Evolutionary conservation across 2,797 vertebrate species (phyloP), one percentile per base, ranked within the genome.

Genomic region (Myripristis murdjan): DNA sequence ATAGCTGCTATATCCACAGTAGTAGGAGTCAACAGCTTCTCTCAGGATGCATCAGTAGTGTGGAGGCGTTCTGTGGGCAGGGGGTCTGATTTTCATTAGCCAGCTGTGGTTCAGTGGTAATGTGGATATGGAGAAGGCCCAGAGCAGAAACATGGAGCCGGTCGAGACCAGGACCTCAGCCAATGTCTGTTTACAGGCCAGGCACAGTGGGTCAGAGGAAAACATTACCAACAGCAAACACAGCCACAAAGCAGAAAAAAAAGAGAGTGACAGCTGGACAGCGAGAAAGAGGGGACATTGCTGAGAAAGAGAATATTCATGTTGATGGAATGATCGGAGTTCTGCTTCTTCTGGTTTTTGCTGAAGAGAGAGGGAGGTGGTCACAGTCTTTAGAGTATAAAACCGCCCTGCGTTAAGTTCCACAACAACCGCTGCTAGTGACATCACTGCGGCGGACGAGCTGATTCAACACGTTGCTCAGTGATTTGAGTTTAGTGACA

Each of bases 81-180:
- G 52, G 28, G 28, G 80, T 77, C 85, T 91, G 86, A 86, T 81
- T 76, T 75, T 88, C 85, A 88, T 91, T 83, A 85, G 65, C 59
- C 83, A 85, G 86, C 89, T 89, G 83, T 74, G 86, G 82, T 87
- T 88, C 64, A 70, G 77, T 35, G 48, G 70, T 79, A 82, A 87
- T 82, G 70, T 44, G 68, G 57, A 75, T 53, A 75, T 72, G 72
- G 74, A 88, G 43, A 61, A 48, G 61, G 33, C 64, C 72, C 82
- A 82, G 53, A 83, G 63, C 58, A 73, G 51, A 82, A 77, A 76
- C 43, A 35, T 79, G 77, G 86, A 86, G 58, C 46, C 1, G 11
- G 35, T 82, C 80, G 77, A 75, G 48, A 70, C 53, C 67, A 69
- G 55, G 72, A 72, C 58, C 12, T 1, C 10, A 51, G 69, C 69